Conservation (phyloP, 2,113 vertebrate species). For the Oenanthe oenanthe region DNA sequence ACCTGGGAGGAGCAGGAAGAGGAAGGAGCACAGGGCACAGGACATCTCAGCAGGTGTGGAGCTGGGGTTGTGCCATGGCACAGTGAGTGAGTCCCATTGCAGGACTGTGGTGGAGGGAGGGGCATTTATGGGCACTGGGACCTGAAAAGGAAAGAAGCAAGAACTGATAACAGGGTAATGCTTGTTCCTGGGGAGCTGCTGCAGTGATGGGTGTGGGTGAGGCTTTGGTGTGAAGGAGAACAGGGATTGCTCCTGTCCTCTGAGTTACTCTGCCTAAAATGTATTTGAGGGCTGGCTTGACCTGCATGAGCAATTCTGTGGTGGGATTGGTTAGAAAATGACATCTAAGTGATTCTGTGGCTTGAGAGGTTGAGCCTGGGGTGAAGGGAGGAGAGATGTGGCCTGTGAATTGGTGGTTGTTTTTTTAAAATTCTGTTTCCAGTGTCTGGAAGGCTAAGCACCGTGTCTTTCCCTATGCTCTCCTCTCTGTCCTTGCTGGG, state of each 20-base stretch:
- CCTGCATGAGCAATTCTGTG: background rate
- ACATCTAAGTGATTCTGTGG: background rate
- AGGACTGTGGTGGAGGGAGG: background rate
- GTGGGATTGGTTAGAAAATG: background rate
- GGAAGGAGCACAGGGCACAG: too few relatives aligned
- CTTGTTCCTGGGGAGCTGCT: accelerated
- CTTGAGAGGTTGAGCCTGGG: background rate
- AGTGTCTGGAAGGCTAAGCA: accelerated
- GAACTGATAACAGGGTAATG: background rate
- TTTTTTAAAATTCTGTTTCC: accelerated
- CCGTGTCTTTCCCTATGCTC: accelerated
- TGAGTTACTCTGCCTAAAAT: background rate
- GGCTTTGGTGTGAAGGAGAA: background rate
- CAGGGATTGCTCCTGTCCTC: background rate
- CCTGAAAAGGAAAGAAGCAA: background rate
- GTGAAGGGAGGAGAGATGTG: background rate
- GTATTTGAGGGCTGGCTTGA: background rate
- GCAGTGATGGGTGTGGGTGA: background rate
- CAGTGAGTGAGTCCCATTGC: accelerated
- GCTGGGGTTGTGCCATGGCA: accelerated
- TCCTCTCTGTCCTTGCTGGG: background rate
- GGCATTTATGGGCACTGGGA: background rate
- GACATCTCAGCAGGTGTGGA: background rate
- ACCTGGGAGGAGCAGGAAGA: background rate
- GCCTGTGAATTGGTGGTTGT: background rate